Evolutionary conservation across 2,888 invertebrate species (phyloP), one percentile per base, ranked within the genome.

Genomic region (Serrognathus titanus): DNA sequence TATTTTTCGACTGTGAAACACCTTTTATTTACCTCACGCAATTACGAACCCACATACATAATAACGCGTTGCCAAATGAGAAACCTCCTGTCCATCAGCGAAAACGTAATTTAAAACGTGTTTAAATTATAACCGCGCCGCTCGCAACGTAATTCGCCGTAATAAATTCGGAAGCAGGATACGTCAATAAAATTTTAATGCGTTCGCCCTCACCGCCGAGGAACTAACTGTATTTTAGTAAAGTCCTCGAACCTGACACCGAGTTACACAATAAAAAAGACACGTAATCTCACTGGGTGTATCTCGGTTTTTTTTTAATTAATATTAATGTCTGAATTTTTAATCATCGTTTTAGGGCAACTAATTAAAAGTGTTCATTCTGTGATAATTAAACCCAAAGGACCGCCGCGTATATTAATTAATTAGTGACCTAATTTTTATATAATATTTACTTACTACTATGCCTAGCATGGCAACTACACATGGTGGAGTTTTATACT

Each of bases 401-500:
- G 43, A 43, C 41, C 48, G 39, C 24, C 48, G 39, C 24, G 37
- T 48, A 39, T 37, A 37, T 37, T 47, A 47, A 53, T 45, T 45
- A 55, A 43, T 38, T 11, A 38, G 49, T 24, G 45, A 45, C 45
- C 38, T 50, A 55, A 38, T 37, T 55, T 49, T 50, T 13, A 40
- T 39, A 16, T 53, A 9, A n/a, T 10, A 31, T 31, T 8, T 41
- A 41, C 12, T 16, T 41, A 51, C 16, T 54, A 59, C 55, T 65
- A 77, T 76, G 78, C 75, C 78, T 64, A 75, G 73, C 61, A 81
- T 81, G 79, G 79, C 83, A 62, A 79, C 81, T 63, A 79, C 80
- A 60, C 86, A 87, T 77, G 86, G 87, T 67, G 86, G 87, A 69
- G 82, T 85, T 69, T 78, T 87, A 63, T 87, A 86, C 77, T 87